A percentile compares a stretch with the other conserved stretches of the same genome.
These are phyloP conservation scores for Cerastoderma edule DNA, from an alignment of 2,888 invertebrate genomes.

Conservation along the genomic window DNA sequence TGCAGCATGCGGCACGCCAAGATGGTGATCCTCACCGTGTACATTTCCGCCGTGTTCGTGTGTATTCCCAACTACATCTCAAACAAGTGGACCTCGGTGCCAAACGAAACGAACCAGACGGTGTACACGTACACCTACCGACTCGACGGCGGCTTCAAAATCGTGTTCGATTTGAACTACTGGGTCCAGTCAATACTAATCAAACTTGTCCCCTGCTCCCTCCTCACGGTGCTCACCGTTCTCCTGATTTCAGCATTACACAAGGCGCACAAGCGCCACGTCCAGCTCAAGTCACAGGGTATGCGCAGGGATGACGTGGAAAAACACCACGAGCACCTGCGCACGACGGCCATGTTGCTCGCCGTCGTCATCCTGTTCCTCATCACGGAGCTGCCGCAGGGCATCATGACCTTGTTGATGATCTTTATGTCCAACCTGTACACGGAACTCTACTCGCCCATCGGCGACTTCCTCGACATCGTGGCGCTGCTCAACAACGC, in stretches of 20 bases:
- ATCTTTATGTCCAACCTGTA: conserved; percentile 91
- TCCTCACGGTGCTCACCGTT: conserved; percentile 89
- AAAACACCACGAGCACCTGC: conserved; percentile 85
- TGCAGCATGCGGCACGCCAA: conserved; percentile 91
- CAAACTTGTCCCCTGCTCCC: conserved; percentile 95
- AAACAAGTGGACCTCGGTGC: conserved; percentile 87
- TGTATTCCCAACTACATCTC: conserved; percentile 94
- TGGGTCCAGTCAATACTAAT: conserved; percentile 95
- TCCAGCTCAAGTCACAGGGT: conserved; percentile 79
- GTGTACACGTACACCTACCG: conserved; percentile 88
- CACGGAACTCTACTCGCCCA: conserved; percentile 86
- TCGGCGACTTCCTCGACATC: conserved; percentile 93
- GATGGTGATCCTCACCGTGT: conserved; percentile 93
- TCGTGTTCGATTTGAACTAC: conserved; percentile 48
- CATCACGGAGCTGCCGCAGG: conserved; percentile 95
- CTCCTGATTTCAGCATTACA: conserved; percentile 84
- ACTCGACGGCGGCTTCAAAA: conserved; percentile 78
- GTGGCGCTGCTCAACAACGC: conserved; percentile 95
- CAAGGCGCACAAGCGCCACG: conserved; percentile 79
- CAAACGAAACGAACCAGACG: conserved; percentile 32
- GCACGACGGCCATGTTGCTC: conserved; percentile 94
- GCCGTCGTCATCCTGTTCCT: conserved; percentile 94
- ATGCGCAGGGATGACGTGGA: conserved; percentile 79
- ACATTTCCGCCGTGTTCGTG: conserved; percentile 92
- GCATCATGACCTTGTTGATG: conserved; percentile 87